Conservation (phyloP, 2,888 invertebrate genomes). For the Meteorus cinctellus region DNA sequence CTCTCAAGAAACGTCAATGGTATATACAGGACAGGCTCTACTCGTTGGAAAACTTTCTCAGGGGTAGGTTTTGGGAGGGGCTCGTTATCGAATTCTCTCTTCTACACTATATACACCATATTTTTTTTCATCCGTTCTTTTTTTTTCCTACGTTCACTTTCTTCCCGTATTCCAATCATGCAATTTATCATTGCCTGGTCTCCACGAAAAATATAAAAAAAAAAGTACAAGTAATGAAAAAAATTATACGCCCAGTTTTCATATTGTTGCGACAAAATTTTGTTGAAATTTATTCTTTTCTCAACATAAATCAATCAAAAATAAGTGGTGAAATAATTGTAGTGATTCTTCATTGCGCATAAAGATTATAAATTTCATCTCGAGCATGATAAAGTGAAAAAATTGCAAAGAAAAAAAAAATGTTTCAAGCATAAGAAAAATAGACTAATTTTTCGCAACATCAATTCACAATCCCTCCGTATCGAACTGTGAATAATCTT, state of each 20-base stretch:
- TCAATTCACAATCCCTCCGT: too few relatives aligned
- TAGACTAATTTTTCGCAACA: too few relatives aligned
- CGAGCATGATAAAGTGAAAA: too few relatives aligned
- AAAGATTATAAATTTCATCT: too few relatives aligned
- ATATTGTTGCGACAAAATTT: neutral
- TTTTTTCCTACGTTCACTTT: neutral
- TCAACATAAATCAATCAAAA: neutral
- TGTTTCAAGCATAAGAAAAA: too few relatives aligned
- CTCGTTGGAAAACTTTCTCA: neutral
- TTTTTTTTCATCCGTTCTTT: neutral
- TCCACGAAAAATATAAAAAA: neutral
- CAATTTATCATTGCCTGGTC: neutral
- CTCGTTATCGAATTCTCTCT: constrained; percentile 15
- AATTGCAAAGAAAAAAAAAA: too few relatives aligned
- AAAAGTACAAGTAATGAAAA: neutral
- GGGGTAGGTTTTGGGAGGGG: constrained; percentile 11
- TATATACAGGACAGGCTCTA: neutral
- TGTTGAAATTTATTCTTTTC: neutral
- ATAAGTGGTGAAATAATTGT: too few relatives aligned
- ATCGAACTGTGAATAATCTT: too few relatives aligned
- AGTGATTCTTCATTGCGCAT: too few relatives aligned
- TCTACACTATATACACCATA: neutral
- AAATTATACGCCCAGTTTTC: neutral
- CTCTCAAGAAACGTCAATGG: constrained; percentile 6
- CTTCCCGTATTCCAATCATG: neutral